A percentile compares a stretch with the other conserved stretches of the same genome.
These are phyloP conservation scores for Arenaria interpres DNA, from an alignment of 2,113 vertebrate genomes.

Conservation along the genomic window DNA sequence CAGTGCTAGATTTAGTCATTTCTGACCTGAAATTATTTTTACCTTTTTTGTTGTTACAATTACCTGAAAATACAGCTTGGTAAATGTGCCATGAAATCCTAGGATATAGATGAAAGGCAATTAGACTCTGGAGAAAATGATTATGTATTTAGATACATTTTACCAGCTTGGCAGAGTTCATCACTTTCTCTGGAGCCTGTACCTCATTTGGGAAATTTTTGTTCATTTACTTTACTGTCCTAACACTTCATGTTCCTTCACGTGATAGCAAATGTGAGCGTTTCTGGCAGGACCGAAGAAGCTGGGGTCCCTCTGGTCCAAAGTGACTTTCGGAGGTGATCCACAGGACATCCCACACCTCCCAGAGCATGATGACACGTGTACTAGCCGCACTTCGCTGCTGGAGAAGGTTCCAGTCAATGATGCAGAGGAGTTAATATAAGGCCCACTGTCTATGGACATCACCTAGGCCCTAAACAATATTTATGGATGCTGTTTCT, in stretches of 20 bases:
- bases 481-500: neutral
- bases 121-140: neutral
- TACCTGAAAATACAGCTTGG: neutral
- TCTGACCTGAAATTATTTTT: neutral
- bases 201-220: neutral
- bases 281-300: neutral
- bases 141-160: accelerated
- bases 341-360: neutral
- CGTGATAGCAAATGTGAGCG: accelerated
- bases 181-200: neutral
- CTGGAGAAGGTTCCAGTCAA: neutral
- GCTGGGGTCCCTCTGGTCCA: neutral
- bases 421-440: neutral
- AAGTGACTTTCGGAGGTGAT: neutral
- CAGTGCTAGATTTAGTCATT: neutral
- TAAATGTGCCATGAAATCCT: neutral
- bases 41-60: neutral
- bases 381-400: neutral
- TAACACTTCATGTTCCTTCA: neutral
- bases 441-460: neutral
- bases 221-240: neutral
- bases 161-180: neutral
- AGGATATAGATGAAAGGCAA: neutral
- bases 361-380: neutral
- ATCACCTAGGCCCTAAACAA: neutral